phyloP scores from a whole-genome alignment of 2,888 invertebrate species.

The Chrysodeixis includens region DNA sequence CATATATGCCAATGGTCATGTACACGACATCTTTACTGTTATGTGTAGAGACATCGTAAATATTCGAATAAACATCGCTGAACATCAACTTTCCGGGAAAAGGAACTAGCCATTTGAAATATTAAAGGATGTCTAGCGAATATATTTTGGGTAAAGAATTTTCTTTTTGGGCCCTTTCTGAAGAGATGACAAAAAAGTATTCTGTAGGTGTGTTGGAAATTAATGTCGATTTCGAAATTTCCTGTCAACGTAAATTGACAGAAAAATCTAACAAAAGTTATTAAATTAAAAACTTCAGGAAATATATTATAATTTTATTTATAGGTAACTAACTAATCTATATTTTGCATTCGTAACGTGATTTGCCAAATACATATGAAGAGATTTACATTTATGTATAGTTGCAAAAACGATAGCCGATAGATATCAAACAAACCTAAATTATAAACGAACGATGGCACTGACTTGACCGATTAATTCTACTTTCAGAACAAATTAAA shows the following conservation, averaged over 20 bases:
- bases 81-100: conserved; percentile 20
- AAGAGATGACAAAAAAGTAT: conserved; percentile 20
- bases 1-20: conserved; percentile 5
- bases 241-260: neutral
- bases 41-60: conserved; percentile 16
- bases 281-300: too few relatives aligned
- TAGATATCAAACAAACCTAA: neutral
- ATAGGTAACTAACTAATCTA: neutral
- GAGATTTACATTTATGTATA: neutral
- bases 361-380: too few relatives aligned
- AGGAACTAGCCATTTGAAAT: conserved; percentile 14
- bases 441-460: conserved; percentile 10
- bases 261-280: too few relatives aligned
- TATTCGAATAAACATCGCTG: conserved; percentile 14
- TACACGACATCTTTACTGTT: conserved; percentile 13
- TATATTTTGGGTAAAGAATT: conserved; percentile 23
- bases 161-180: conserved; percentile 17
- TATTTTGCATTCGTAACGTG: too few relatives aligned
- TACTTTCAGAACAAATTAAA: conserved; percentile 48
- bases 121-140: conserved; percentile 22
- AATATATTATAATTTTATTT: neutral
- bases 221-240: neutral
- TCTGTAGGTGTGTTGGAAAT: conserved; percentile 3
- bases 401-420: neutral
- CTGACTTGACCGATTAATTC: conserved; percentile 29